phyloP scores from a whole-genome alignment of 2,888 invertebrate genomes.

The Rhopalosiphum nymphaeae region DNA sequence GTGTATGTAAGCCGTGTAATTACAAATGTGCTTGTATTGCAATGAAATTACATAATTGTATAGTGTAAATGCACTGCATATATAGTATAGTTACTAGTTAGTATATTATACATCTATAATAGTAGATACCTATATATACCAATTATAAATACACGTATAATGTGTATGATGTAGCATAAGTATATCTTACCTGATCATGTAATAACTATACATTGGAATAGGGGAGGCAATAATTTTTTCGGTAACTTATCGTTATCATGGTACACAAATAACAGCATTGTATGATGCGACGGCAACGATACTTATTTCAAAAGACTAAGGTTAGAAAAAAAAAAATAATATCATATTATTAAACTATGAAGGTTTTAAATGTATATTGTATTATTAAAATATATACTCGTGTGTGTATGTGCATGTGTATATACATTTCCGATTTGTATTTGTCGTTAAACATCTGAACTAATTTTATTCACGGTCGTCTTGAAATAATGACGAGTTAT shows the following conservation, averaged over 20 bases:
- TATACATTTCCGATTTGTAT: background rate
- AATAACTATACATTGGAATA: background rate
- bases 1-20: background rate
- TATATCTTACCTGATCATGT: background rate
- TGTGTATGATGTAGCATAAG: background rate
- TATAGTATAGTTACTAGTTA: too few species aligned
- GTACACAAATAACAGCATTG: background rate
- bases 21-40: background rate
- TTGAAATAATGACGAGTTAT: conserved; percentile 3
- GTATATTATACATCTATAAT: too few species aligned
- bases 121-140: background rate
- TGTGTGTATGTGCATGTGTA: background rate
- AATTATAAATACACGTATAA: background rate
- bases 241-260: background rate
- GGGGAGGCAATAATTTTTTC: background rate
- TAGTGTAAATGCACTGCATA: background rate
- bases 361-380: background rate
- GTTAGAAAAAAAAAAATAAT: background rate
- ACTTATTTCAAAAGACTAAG: background rate
- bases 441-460: background rate
- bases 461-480: conserved; percentile 42
- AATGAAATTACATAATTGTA: background rate
- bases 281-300: background rate
- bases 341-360: background rate
- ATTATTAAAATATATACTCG: background rate